phyloP scores from a whole-genome alignment of 2,797 vertebrate species.

The Enteromius trimaculatus region DNA sequence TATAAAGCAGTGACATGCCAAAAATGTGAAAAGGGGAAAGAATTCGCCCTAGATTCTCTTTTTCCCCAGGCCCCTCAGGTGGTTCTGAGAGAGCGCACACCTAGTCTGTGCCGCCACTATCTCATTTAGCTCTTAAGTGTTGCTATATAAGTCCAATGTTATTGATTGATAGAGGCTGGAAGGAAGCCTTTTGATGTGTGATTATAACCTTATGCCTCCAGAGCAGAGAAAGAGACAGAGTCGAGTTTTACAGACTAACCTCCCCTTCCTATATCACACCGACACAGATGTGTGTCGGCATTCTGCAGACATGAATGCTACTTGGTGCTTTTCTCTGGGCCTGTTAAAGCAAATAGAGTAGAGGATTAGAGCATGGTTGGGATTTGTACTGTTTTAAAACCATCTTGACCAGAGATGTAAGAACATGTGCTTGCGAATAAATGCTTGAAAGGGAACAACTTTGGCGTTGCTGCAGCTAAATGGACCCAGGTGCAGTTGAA shows the following conservation, averaged over 20 bases:
- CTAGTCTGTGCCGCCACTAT: constrained; percentile 45
- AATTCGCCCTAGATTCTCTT: constrained; percentile 42
- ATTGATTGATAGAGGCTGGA: constrained; percentile 64
- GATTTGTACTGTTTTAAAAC: constrained; percentile 26
- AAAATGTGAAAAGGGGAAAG: constrained; percentile 38
- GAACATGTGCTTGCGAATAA: constrained; percentile 8
- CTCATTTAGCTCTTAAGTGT: constrained; percentile 12
- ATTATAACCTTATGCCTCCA: constrained; percentile 63
- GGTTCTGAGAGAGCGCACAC: constrained; percentile 47
- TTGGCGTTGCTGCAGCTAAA: constrained; percentile 33
- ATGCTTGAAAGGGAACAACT: constrained; percentile 24
- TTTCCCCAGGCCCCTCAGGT: background rate
- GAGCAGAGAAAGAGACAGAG: constrained; percentile 47
- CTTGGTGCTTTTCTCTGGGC: constrained; percentile 7
- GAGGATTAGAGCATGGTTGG: constrained; percentile 15
- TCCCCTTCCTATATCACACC: constrained; percentile 33
- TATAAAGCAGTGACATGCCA: constrained; percentile 41
- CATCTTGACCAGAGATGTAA: background rate
- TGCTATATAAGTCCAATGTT: constrained; percentile 59
- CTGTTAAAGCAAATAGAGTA: constrained; percentile 46
- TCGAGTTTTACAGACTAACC: constrained; percentile 56
- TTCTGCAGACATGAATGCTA: constrained; percentile 50
- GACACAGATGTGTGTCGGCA: constrained; percentile 55
- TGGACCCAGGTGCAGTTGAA: constrained; percentile 46
- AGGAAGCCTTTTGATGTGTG: constrained; percentile 70